Evolutionary conservation across 2,113 vertebrate genomes (phyloP).

Genomic region (Plecotus auritus): DNA sequence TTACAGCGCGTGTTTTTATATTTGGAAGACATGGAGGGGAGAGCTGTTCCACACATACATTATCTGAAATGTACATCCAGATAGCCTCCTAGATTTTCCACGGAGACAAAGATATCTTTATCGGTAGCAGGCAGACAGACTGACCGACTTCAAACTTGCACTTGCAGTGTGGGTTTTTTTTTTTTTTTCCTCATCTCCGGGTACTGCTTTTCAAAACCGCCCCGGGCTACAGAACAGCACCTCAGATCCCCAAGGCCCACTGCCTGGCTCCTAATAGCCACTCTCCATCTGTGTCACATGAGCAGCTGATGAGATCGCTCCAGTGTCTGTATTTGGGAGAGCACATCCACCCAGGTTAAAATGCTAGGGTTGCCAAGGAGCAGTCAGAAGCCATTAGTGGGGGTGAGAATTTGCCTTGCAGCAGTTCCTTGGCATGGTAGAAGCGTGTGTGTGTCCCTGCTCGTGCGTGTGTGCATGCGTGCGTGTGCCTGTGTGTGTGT

Average conservation of each 20-base stretch:
- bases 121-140: conserved; percentile 79
- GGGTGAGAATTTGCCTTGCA: conserved; percentile 99
- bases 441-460: conserved; percentile 75
- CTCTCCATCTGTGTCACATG: conserved; percentile 92
- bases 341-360: conserved; percentile 98
- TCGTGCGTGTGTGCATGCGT: not conserved
- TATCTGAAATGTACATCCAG: conserved; percentile 67
- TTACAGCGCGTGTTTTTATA: conserved; percentile 68
- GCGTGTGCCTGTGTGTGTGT: not conserved
- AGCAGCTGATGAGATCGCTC: conserved; percentile 93
- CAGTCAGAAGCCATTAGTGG: conserved; percentile 99
- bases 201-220: conserved; percentile 97
- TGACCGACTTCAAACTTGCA: conserved; percentile 85
- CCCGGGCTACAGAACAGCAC: conserved; percentile 97
- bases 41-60: conserved; percentile 70
- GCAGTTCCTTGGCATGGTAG: conserved; percentile 94
- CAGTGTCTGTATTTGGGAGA: conserved; percentile 91
- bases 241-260: conserved; percentile 98
- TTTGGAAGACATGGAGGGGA: conserved; percentile 77
- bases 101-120: conserved; percentile 84
- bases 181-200: conserved; percentile 85
- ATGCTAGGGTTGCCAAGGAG: conserved; percentile 99
- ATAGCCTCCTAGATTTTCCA: conserved; percentile 70
- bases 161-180: conserved; percentile 78
- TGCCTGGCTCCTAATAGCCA: conserved; percentile 98